phyloP scores from a whole-genome alignment of 2,797 vertebrate species.

The Mus caroli region DNA sequence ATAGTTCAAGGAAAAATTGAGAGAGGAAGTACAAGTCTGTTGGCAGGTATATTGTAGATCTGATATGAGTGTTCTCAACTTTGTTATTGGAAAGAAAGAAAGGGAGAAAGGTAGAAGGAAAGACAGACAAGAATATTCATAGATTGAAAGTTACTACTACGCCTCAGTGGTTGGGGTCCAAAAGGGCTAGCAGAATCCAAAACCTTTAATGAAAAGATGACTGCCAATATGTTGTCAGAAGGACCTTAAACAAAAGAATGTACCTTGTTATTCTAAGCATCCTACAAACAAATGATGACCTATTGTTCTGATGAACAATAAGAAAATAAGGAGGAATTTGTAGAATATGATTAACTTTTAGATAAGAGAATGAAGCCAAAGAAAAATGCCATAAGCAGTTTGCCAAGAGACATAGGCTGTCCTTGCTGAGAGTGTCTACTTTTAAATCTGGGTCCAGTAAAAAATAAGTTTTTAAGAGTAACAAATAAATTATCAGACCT shows the following conservation, averaged over 20 bases:
- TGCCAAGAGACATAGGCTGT: not conserved
- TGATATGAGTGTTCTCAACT: not conserved
- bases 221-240: not conserved
- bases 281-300: not conserved
- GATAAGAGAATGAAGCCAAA: not conserved
- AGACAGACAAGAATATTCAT: not conserved
- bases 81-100: not conserved
- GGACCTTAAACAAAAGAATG: not conserved
- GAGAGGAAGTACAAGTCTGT: not conserved
- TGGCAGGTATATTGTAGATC: not conserved
- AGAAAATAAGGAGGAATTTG: not conserved
- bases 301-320: not conserved
- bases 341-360: not conserved
- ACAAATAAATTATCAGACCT: not conserved
- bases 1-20: not conserved
- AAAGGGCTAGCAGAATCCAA: not conserved
- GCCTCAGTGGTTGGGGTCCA: not conserved
- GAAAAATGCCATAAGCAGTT: not conserved
- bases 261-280: not conserved
- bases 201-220: not conserved
- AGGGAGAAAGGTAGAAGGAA: too few relatives aligned
- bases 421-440: not conserved
- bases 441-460: not conserved
- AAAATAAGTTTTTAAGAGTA: not conserved
- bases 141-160: not conserved